Evolutionary conservation across 2,797 vertebrate species (phyloP), one percentile per base, ranked within the genome.

Genomic region (Eidolon dupreanum): DNA sequence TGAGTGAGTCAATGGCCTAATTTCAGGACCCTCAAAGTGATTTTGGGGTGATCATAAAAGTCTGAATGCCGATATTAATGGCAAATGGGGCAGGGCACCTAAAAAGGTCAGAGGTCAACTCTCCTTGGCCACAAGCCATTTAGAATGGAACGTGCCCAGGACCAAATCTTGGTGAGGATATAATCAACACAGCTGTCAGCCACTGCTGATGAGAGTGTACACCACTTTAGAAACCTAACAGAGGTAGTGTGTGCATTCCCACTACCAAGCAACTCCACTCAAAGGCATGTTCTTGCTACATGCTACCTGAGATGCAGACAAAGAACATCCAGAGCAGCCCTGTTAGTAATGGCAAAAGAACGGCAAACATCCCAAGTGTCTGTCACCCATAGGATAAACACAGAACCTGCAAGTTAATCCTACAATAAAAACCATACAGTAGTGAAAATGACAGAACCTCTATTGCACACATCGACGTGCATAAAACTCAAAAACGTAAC

Each of bases 401-500:
- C 43, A 17, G 9, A 33, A 1, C 5, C 28, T 24, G 38, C 20
- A 17, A 49, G 13, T 31, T 6, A 8, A 38, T 26, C 74, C 26
- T 3, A n/a, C 0, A 24, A 38, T 26, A 65, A 61, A 38, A 7
- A 7, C n/a, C 9, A 20, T 0, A 1, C n/a, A 31, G 49, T 22
- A 1, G 0, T 6, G 66, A n/a, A 20, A 16, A 26, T 0, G 15
- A n/a, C 24, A 4, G 36, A n/a, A 15, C 12, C 36, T 4, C 22
- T 17, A 4, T 20, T 0, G 17, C 11, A 5, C 2, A 1, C 6
- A 1, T 43, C 13, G 0, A 7, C 3, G 0, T 0, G 33, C 73
- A 8, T 2, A 5, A 33, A 36, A 19, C 38, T 63, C 79, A 46
- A 26, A 38, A 84, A 26, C 57, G 61, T 6, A 31, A 19, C 0